Evolutionary conservation across 2,113 vertebrate genomes (phyloP).

Genomic region (Oryzias curvinotus): DNA sequence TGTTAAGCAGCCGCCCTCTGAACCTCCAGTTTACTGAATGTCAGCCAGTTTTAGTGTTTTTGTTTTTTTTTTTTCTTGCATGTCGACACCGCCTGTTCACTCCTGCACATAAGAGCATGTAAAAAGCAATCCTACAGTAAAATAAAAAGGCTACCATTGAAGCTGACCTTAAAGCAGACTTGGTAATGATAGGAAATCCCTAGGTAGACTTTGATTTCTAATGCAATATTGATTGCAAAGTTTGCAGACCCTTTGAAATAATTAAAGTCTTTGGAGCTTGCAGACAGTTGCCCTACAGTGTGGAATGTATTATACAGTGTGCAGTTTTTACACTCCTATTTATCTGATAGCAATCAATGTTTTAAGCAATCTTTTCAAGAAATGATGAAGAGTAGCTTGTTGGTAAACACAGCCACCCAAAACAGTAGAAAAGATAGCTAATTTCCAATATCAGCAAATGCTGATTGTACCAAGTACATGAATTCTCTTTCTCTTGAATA

Average conservation of each 20-base stretch:
- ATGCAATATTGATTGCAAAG: conserved; percentile 48
- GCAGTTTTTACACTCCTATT: background rate
- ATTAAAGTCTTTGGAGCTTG: conserved; percentile 35
- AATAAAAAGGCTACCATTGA: conserved; percentile 18
- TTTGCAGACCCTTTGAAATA: conserved; percentile 47
- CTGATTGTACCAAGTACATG: no score
- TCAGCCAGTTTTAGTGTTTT: conserved; percentile 27
- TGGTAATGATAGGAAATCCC: conserved; percentile 35
- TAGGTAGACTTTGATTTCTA: conserved; percentile 50
- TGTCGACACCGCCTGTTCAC: conserved; percentile 26
- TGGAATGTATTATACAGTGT: conserved; percentile 26
- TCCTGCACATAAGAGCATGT: conserved; percentile 17
- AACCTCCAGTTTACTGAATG: conserved; percentile 54
- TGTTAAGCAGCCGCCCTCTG: conserved; percentile 39
- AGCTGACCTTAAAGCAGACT: conserved; percentile 44
- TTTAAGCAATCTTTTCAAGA: no score
- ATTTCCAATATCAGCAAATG: no score
- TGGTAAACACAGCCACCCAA: no score
- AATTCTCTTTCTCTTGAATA: no score
- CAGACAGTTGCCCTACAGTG: background rate
- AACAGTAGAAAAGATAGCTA: no score
- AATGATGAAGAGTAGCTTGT: no score
- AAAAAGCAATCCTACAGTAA: conserved; percentile 2
- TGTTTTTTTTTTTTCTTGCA: conserved; percentile 40
- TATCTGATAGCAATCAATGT: background rate